Evolutionary conservation across 2,888 invertebrate species (phyloP), one percentile per base, ranked within the genome.

Genomic region (Toxonevra muliebris): DNA sequence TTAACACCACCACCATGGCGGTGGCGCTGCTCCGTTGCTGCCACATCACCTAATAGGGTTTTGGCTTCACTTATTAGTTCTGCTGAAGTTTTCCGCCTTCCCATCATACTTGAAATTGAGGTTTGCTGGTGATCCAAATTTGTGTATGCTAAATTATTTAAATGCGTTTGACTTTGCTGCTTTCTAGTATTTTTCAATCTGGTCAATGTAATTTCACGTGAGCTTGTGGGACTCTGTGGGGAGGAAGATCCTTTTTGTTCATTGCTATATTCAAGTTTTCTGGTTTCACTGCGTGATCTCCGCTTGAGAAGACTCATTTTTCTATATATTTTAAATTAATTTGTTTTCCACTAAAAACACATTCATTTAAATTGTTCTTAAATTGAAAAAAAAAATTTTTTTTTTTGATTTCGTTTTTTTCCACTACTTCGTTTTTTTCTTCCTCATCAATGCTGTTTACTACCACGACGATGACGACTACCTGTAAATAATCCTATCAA

Each of bases 1-100:
- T 30, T 30, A 30, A 7, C 53, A 60, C 60, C 60, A 59, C 57
- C 50, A 17, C 55, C 55, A 57, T 9, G 41, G 30, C 45, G 10
- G 8, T 19, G n/a, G 2, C 50, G 17, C 13, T 9, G 19, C 9
- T 20, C 7, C 7, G 15, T 52, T 41, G 69, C 7, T 10, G 53
- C 53, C 13, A 67, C 69, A 50, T 80, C 84, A 43, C 82, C 82
- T 68, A 88, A 84, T 60, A 91, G 90, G 10, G 90, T 89, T 75
- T 92, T 87, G 0, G 93, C 93, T 85, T 93, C 93, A 80, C 90
- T 92, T 76, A 93, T 92, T 76, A 93, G 92, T 83, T 93, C 92
- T 0, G 93, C 91, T 50, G 93, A 93, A 2, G 93, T 93, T 84
- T 92, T 92, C 64, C 91, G 80, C 45, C 78, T 73, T 19, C 76